A percentile compares a stretch with the other conserved stretches of the same genome.
Evolutionary conservation across 2,113 vertebrate genomes (phyloP).

Genomic region (Indicator indicator): DNA sequence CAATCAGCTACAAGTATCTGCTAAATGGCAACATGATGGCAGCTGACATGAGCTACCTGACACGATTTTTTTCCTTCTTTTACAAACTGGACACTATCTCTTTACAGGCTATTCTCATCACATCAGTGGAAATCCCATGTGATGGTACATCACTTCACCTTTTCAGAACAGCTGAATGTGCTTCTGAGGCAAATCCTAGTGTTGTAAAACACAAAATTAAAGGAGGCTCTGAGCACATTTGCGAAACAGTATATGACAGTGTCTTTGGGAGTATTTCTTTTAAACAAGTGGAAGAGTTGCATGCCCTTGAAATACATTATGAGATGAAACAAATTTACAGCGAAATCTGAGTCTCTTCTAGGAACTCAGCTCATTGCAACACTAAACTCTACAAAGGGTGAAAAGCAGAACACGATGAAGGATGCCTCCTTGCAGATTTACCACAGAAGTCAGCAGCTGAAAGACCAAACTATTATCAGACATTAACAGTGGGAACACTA

Average conservation of each 20-base stretch:
- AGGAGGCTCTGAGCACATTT: neutral
- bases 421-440: neutral
- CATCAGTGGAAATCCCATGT: neutral
- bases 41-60: neutral
- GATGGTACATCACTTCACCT: neutral
- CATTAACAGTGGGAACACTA: neutral
- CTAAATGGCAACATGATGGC: neutral
- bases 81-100: neutral
- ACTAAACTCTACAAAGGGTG: neutral
- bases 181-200: neutral
- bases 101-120: neutral
- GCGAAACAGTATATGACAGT: neutral
- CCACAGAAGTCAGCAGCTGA: neutral
- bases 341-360: neutral
- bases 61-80: neutral
- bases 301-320: neutral
- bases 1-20: neutral
- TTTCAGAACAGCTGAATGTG: neutral
- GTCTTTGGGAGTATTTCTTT: conserved; percentile 4
- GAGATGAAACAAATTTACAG: neutral
- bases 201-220: neutral
- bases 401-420: neutral
- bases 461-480: neutral
- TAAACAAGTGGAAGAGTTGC: conserved; percentile 28
- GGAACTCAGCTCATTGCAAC: neutral